These are phyloP conservation scores for Virgularia gustaviana DNA, from an alignment of 92 coral and sea anemone genomes.

Conservation along the genomic window DNA sequence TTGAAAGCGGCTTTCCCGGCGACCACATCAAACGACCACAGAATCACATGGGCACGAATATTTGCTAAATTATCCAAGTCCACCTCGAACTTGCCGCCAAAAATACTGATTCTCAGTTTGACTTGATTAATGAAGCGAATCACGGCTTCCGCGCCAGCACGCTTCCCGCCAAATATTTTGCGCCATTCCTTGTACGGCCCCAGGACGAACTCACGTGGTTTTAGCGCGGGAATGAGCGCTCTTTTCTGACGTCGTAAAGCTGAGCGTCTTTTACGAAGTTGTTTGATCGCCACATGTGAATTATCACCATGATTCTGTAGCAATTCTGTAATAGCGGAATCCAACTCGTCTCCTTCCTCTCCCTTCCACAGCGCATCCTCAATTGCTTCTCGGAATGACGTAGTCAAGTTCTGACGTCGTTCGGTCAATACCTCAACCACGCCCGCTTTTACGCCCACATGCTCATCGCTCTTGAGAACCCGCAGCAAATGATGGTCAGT, in stretches of 20 bases:
- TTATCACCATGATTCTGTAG: constrained; percentile 69
- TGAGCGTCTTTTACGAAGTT: constrained; percentile 53
- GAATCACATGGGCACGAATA: constrained; percentile 66
- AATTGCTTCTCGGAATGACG: constrained; percentile 54
- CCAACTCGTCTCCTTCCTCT: constrained; percentile 64
- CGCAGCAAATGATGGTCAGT: constrained; percentile 56
- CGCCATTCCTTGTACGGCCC: constrained; percentile 65
- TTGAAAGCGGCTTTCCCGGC: constrained; percentile 85
- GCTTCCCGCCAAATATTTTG: constrained; percentile 65
- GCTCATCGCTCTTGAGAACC: constrained; percentile 65
- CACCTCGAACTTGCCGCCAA: constrained; percentile 86
- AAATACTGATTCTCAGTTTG: constrained; percentile 76
- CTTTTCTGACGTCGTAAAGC: constrained; percentile 61
- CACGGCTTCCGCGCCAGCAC: constrained; percentile 73
- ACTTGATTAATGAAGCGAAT: constrained; percentile 72
- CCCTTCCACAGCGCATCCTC: constrained; percentile 73
- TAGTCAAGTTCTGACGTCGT: constrained; percentile 60
- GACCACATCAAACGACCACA: constrained; percentile 59
- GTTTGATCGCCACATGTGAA: constrained; percentile 49
- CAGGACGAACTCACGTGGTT: constrained; percentile 66
- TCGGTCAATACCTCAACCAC: constrained; percentile 74
- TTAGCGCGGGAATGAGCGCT: constrained; percentile 68
- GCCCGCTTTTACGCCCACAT: constrained; percentile 70
- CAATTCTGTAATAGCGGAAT: constrained; percentile 57
- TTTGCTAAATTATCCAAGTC: constrained; percentile 66